A percentile compares a stretch with the other conserved stretches of the same genome.
Conservation (phyloP, 1,140 invertebrate species). For the Helicoverpa armigera region DNA sequence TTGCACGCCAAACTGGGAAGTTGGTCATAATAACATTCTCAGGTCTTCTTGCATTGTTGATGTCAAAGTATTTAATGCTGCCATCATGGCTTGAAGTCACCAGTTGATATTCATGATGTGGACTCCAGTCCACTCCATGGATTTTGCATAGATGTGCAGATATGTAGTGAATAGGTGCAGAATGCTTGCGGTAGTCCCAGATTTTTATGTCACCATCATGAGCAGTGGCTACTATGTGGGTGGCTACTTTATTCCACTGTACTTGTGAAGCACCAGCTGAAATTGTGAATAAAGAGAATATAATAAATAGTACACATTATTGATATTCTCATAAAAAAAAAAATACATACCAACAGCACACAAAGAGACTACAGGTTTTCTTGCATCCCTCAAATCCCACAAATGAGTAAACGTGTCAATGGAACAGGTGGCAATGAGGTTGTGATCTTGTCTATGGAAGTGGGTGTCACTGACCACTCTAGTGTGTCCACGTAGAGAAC, state of each 20-base stretch:
- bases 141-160: slow-evolving; percentile 97
- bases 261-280: slow-evolving; percentile 97
- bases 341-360: slow-evolving; percentile 85
- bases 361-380: slow-evolving; percentile 93
- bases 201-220: slow-evolving; percentile 98
- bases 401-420: slow-evolving; percentile 97
- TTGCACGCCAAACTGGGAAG: slow-evolving; percentile 97
- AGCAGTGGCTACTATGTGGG: slow-evolving; percentile 95
- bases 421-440: slow-evolving; percentile 96
- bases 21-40: slow-evolving; percentile 94
- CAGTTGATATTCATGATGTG: slow-evolving; percentile 93
- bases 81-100: slow-evolving; percentile 98
- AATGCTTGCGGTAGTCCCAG: slow-evolving; percentile 97
- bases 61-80: slow-evolving; percentile 98
- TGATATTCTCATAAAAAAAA: not conserved
- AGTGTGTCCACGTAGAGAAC: slow-evolving; percentile 94
- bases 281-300: slow-evolving; percentile 48
- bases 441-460: slow-evolving; percentile 96
- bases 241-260: slow-evolving; percentile 95
- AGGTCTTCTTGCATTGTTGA: slow-evolving; percentile 92
- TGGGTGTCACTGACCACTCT: slow-evolving; percentile 96
- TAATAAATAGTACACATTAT: too few relatives aligned
- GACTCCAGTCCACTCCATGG: slow-evolving; percentile 97
- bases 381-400: slow-evolving; percentile 96
- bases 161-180: slow-evolving; percentile 96